Base-by-base conservation (phyloP, 2,113 vertebrate genomes). In the Eptatretus burgeri region DNA sequence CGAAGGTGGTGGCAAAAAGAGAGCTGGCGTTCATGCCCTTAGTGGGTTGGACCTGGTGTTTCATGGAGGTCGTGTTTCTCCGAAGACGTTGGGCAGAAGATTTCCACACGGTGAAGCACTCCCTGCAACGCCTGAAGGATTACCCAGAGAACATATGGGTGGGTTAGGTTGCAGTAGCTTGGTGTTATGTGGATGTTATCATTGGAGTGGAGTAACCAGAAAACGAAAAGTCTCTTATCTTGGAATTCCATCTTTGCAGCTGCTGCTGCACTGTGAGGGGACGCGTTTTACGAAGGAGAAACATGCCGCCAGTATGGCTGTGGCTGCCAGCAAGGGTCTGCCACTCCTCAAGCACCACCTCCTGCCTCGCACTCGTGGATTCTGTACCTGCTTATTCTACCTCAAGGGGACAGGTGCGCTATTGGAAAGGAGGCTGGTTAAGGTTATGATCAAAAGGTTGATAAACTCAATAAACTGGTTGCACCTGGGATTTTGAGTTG, bases 11-110 rank as follows among this genome's bases (percentile, higher is more conserved):
- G 66, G 88, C 87, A 51, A 98, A 98, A 74, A 85, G 91, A 64
- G 83, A 95, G 69, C 72, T 98, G 67, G 74, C 83, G 7, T 98
- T 83, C 14, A 74, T 98, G 51, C 91, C 91, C 1, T 63, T 98
- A 20, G 85, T 95, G 41, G 91, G 91, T 66, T 98, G 88, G 91
- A 91, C 91, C 85, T 98, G 91, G 91, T 87, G 88, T 74, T 95
- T 95, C 72, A 74, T 84, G 5, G 91, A 98, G 74, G 88, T 94
- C 10, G 85, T 93, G 49, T 98, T 98, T 75, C 93, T 85, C 70
- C 82, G 83, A 50, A 80, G 91, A 52, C 85, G 83, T 66, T 95
- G 91, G 88, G 87, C 93, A 64, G 84, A 91, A 20, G 91, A 98
- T 71, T 77, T 81, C 14, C 79, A 68, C 68, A 89, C 77, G 0